phyloP scores from a whole-genome alignment of 2,113 vertebrate species.

The Nibea coibor region DNA sequence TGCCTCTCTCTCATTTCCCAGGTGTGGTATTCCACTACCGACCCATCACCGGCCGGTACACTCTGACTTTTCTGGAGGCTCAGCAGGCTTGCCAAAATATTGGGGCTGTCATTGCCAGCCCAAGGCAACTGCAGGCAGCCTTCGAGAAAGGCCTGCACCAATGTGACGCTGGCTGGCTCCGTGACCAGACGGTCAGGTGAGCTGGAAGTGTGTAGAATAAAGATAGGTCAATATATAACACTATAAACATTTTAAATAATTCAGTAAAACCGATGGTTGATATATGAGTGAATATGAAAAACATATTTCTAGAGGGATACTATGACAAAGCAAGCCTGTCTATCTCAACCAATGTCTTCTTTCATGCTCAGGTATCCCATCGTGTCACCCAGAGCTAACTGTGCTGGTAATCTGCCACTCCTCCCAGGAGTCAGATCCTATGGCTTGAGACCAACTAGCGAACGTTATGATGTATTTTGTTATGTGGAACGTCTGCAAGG shows the following conservation, averaged over 20 bases:
- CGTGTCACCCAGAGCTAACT: slow-evolving; percentile 89
- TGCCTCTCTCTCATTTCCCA: slow-evolving; percentile 44
- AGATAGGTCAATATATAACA: not conserved
- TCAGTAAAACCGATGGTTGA: not conserved
- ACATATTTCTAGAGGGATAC: not conserved
- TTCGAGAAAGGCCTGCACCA: slow-evolving; percentile 93
- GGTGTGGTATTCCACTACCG: slow-evolving; percentile 96
- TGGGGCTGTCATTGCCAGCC: slow-evolving; percentile 87
- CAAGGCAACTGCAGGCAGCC: slow-evolving; percentile 90
- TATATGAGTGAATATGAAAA: not conserved
- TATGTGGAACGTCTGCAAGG: slow-evolving; percentile 89
- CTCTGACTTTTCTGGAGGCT: slow-evolving; percentile 90
- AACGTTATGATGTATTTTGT: slow-evolving; percentile 94
- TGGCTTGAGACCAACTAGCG: slow-evolving; percentile 85
- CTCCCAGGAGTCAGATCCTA: slow-evolving; percentile 90
- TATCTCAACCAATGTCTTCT: not conserved
- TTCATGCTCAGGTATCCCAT: slow-evolving; percentile 89
- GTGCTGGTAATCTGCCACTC: slow-evolving; percentile 87
- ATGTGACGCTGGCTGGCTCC: slow-evolving; percentile 95
- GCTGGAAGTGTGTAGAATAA: not conserved
- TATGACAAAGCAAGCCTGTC: not conserved
- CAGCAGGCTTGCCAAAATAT: slow-evolving; percentile 86
- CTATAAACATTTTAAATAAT: no score
- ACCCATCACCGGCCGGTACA: slow-evolving; percentile 85
- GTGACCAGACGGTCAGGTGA: slow-evolving; percentile 95